These are phyloP conservation scores for Chiroxiphia lanceolata DNA, from an alignment of 2,797 vertebrate genomes.

Conservation along the genomic window DNA sequence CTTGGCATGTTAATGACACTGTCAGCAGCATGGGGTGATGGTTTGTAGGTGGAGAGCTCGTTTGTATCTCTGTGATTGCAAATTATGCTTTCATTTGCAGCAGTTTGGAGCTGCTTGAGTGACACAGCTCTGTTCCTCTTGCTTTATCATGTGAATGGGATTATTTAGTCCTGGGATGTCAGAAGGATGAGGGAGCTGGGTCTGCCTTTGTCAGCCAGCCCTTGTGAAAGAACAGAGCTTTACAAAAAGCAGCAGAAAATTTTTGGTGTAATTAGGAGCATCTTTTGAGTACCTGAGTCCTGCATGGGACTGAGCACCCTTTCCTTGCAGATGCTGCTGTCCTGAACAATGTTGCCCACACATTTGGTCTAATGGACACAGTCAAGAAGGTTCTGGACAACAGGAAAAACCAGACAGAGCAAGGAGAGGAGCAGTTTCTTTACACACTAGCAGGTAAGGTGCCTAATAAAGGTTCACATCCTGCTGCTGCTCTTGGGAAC, in stretches of 20 bases:
- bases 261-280: background rate
- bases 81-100: conserved; percentile 22
- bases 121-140: background rate
- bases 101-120: background rate
- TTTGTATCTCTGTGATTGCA: conserved; percentile 4
- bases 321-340: conserved; percentile 84
- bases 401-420: conserved; percentile 81
- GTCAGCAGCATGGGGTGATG: conserved; percentile 4
- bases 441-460: conserved; percentile 80
- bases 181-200: background rate
- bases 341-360: conserved; percentile 89
- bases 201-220: background rate
- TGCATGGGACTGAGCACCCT: background rate
- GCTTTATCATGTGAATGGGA: background rate
- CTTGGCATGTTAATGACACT: conserved; percentile 13
- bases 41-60: conserved; percentile 10
- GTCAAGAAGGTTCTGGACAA: conserved; percentile 88
- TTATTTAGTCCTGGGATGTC: conserved; percentile 1
- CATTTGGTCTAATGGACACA: conserved; percentile 90
- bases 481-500: background rate
- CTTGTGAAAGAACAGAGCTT: background rate
- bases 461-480: background rate
- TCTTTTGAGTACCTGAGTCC: background rate
- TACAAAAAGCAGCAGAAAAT: background rate
- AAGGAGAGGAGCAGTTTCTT: conserved; percentile 86